Evolutionary conservation across 92 coral and sea anemone genomes (phyloP).

Genomic region (Palythoa heliodiscus): DNA sequence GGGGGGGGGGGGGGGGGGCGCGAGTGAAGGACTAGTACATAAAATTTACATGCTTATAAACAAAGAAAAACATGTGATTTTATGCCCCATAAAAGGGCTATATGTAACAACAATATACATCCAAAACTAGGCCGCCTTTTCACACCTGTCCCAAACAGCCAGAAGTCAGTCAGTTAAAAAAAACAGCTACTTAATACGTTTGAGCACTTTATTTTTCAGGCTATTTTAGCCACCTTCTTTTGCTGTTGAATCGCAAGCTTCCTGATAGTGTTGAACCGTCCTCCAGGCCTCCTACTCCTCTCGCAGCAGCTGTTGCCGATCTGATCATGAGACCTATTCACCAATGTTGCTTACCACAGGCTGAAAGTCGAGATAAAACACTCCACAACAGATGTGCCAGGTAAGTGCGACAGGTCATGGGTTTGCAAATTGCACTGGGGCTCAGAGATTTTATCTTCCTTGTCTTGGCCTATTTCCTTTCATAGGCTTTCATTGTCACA

Average conservation of each 20-base stretch:
- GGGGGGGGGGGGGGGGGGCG: too few relatives aligned
- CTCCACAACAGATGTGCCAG: not conserved
- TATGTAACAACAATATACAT: too few relatives aligned
- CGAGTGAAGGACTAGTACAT: too few relatives aligned
- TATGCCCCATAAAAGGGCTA: too few relatives aligned
- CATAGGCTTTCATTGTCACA: too few relatives aligned
- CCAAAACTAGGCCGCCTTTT: too few relatives aligned
- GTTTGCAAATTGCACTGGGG: not conserved
- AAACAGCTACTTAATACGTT: too few relatives aligned
- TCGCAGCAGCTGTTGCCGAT: constrained; percentile 25
- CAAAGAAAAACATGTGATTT: too few relatives aligned
- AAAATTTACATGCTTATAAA: too few relatives aligned
- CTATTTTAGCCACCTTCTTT: constrained; percentile 18
- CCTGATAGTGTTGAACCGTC: constrained; percentile 30
- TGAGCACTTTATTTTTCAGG: not conserved
- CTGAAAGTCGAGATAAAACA: not conserved
- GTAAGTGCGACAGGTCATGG: not conserved
- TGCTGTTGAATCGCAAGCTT: constrained; percentile 11
- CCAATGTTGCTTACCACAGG: constrained; percentile 5
- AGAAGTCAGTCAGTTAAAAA: too few relatives aligned
- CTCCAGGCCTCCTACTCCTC: constrained; percentile 34
- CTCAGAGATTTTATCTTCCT: not conserved
- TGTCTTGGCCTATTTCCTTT: not conserved
- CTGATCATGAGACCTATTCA: constrained; percentile 24
- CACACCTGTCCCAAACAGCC: too few relatives aligned